Base-by-base conservation (phyloP, 2,113 vertebrate genomes). In the Oostethus manadensis region DNA sequence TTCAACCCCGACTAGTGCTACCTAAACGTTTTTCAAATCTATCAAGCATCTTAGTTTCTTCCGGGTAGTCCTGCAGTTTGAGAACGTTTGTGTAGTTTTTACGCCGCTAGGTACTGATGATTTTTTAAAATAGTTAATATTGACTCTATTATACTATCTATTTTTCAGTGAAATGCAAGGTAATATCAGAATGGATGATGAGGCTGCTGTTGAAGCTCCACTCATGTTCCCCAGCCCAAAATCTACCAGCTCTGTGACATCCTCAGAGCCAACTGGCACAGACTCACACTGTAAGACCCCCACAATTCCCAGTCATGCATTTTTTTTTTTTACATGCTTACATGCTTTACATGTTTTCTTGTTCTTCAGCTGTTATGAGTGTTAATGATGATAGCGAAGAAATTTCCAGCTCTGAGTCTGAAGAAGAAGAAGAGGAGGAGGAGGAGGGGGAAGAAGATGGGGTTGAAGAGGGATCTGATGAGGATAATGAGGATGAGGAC, bases 371-470 rank as follows among this genome's bases (percentile, higher is more conserved):
- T 85, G 64, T 91, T 38, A 81, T 91, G 26, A 89, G 78, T 67
- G 64, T 91, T 26, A 79, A 82, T 15, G 92, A 82, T 16, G 92
- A 92, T 35, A 88, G 83, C 46, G 92, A 91, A 63, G 89, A 89
- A 1, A 62, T 89, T 57, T 87, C 82, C 10, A 90, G 85, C 44
- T 29, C 61, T 29, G 45, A 1, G 1, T 90, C 90, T 42, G 75
- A 54, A 1, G 63, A 56, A 0, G 73, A 64, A 0, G 77, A 79
- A 2, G 57, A 17, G 0, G 75, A 62, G 6, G 74, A 62, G 0
- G 79, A 82, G 9, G 85, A 81, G 10, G 84, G 83, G 20, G 71
- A 71, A 51, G 68, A 58, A 1, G 86, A 84, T 42, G 80, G 85
- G 29, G 72, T 67, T 48, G 74, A 61, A 20, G 51, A 83, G 35